These are phyloP conservation scores for Drosophila phalerata DNA, from an alignment of 2,888 invertebrate genomes.

Conservation along the genomic window DNA sequence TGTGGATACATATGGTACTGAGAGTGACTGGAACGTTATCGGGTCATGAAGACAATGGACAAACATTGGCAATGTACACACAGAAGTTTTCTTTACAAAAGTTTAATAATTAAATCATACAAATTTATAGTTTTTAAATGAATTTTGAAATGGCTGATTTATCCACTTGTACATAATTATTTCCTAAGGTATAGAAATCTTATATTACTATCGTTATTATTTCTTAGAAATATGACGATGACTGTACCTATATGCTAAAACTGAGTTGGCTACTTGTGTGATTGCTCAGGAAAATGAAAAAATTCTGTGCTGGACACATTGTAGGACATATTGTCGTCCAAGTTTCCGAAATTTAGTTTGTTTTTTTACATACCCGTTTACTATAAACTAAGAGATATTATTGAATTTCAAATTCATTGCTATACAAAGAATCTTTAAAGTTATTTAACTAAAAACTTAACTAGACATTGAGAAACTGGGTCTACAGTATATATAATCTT, in stretches of 20 bases:
- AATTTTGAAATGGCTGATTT: too few relatives aligned
- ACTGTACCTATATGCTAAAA: background rate
- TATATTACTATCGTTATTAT: background rate
- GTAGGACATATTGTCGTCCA: slow-evolving; percentile 8
- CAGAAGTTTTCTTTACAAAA: too few relatives aligned
- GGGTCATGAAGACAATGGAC: too few relatives aligned
- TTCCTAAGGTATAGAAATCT: too few relatives aligned
- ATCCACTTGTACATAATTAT: too few relatives aligned
- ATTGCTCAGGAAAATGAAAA: slow-evolving; percentile 1
- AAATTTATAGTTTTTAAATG: too few relatives aligned
- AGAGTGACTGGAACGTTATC: background rate
- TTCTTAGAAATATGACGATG: background rate
- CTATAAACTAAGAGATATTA: too few relatives aligned
- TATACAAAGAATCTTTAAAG: background rate
- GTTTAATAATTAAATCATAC: too few relatives aligned
- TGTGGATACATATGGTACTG: background rate
- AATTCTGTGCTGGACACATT: slow-evolving; percentile 23
- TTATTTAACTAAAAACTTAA: background rate
- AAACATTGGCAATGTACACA: too few relatives aligned
- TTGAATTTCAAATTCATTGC: background rate
- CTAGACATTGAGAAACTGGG: background rate
- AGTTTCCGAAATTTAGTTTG: background rate
- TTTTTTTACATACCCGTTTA: too few relatives aligned
- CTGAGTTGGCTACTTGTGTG: slow-evolving; percentile 4
- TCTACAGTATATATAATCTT: background rate